These are phyloP conservation scores for Pyrocoelia pectoralis DNA, from an alignment of 2,888 invertebrate species.

Conservation along the genomic window DNA sequence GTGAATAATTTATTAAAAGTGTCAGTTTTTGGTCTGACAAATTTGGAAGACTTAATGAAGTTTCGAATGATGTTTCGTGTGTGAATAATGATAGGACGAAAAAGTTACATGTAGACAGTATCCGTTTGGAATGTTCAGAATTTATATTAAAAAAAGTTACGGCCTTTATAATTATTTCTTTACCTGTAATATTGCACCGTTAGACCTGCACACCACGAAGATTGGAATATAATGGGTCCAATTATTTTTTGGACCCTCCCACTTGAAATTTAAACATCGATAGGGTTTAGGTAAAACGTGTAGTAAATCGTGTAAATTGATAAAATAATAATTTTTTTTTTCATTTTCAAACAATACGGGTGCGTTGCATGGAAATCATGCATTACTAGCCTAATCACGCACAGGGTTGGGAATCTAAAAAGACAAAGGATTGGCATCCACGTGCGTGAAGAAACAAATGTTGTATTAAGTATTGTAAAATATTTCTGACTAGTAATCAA, in stretches of 20 bases:
- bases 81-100: not conserved
- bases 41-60: too few species aligned
- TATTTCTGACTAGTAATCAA: slow-evolving; percentile 17
- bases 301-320: slow-evolving; percentile 3
- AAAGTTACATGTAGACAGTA: slow-evolving; percentile 4
- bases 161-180: slow-evolving; percentile 8
- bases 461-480: slow-evolving; percentile 37
- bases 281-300: not conserved
- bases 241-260: slow-evolving; percentile 1
- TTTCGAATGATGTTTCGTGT: not conserved
- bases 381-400: slow-evolving; percentile 42
- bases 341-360: not conserved
- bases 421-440: slow-evolving; percentile 45
- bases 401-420: slow-evolving; percentile 40
- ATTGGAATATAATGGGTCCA: slow-evolving; percentile 2
- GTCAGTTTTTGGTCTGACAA: too few species aligned
- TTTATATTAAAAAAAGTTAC: slow-evolving; percentile 7
- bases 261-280: not conserved
- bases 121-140: slow-evolving; percentile 11
- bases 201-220: not conserved
- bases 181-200: slow-evolving; percentile 13
- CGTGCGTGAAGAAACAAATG: slow-evolving; percentile 42
- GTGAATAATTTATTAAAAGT: too few species aligned
- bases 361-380: not conserved
- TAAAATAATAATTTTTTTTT: not conserved